Percentiles rank a stretch among this genome's conserved stretches.
Evolutionary conservation across 2,113 vertebrate genomes (phyloP).

Genomic region (Datnioides undecimradiatus): DNA sequence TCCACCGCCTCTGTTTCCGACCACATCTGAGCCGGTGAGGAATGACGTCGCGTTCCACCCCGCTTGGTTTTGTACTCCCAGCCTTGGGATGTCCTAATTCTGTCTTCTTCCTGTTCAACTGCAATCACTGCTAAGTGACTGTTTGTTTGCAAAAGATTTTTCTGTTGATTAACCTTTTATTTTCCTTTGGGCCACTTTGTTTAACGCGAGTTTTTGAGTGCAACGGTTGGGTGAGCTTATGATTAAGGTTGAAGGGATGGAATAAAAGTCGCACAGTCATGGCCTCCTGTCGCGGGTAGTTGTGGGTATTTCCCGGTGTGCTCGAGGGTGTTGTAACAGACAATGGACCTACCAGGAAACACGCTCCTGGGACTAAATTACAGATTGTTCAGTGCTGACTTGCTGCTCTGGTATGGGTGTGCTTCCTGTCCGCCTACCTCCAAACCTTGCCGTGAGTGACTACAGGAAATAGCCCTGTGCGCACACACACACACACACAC

Average conservation of each 20-base stretch:
- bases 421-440: constrained; percentile 62
- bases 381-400: constrained; percentile 50
- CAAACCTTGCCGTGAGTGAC: constrained; percentile 31
- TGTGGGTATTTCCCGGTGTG: constrained; percentile 39
- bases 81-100: not conserved
- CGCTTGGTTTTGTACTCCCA: constrained; percentile 2
- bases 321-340: constrained; percentile 35
- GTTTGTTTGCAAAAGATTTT: constrained; percentile 19
- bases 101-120: constrained; percentile 25
- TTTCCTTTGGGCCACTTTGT: not conserved
- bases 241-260: not conserved
- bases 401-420: constrained; percentile 51
- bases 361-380: constrained; percentile 53
- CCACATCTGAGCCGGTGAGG: constrained; percentile 65
- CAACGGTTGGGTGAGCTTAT: not conserved
- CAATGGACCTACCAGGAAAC: constrained; percentile 72
- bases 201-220: not conserved
- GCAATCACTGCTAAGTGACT: not conserved
- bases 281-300: not conserved
- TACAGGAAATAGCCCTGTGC: constrained; percentile 53
- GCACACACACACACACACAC: not conserved
- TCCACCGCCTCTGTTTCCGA: constrained; percentile 49
- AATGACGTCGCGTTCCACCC: constrained; percentile 5
- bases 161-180: not conserved
- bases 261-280: not conserved